These are phyloP conservation scores for Calonectris borealis DNA, from an alignment of 2,113 vertebrate species.

Conservation along the genomic window DNA sequence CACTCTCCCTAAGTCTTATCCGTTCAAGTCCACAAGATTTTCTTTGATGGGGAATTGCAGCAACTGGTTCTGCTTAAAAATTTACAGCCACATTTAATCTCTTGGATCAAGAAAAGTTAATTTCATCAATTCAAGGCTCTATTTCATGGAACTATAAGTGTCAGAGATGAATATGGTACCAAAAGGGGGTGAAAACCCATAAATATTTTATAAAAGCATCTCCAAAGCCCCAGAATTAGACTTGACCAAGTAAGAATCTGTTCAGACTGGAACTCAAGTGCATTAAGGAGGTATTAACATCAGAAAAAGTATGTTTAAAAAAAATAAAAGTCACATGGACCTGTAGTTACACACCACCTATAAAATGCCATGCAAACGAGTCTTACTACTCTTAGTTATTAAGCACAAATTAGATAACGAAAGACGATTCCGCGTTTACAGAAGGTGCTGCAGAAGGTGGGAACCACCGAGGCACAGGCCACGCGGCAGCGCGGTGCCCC, in stretches of 20 bases:
- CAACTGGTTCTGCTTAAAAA: constrained; percentile 61
- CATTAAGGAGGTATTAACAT: not conserved
- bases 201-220: not conserved
- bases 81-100: constrained; percentile 59
- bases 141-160: constrained; percentile 9
- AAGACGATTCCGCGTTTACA: not conserved
- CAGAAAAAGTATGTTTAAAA: not conserved
- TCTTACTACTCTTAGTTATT: not conserved
- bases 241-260: not conserved
- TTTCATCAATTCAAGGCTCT: constrained; percentile 28
- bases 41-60: constrained; percentile 58
- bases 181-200: not conserved
- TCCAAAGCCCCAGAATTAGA: not conserved
- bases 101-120: constrained; percentile 61
- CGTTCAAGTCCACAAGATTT: constrained; percentile 32
- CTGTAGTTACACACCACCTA: not conserved
- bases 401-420: not conserved
- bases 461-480: not conserved
- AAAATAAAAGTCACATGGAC: not conserved
- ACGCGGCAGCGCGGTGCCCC: rapidly evolving
- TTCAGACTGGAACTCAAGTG: not conserved
- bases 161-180: not conserved
- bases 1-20: not conserved
- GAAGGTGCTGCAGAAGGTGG: not conserved
- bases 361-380: not conserved